Conservation (phyloP, 2,113 vertebrate species). For the Neofelis nebulosa region DNA sequence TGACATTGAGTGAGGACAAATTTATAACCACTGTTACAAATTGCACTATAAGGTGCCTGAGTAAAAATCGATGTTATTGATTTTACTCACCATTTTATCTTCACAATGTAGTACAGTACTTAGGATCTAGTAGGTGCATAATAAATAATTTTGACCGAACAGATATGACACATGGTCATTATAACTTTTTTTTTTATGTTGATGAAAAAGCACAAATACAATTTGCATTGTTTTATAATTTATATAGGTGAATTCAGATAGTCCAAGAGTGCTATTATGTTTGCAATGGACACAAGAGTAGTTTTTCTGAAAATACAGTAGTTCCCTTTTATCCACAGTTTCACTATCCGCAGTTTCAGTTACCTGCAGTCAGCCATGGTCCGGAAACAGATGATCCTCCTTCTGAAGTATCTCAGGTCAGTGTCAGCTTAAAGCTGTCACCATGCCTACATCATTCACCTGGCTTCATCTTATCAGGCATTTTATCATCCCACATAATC, state of each 20-base stretch:
- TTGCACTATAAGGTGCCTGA: neutral
- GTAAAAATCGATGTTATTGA: neutral
- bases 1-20: neutral
- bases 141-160: neutral
- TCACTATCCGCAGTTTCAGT: neutral
- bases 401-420: neutral
- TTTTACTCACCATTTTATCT: neutral
- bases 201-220: neutral
- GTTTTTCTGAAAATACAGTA: neutral
- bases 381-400: neutral
- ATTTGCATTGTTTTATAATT: neutral
- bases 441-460: neutral
- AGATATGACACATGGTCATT: neutral
- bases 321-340: neutral
- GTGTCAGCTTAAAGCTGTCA: neutral
- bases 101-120: neutral
- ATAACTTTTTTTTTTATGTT: neutral
- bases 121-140: neutral
- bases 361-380: neutral
- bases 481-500: neutral
- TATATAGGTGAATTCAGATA: neutral
- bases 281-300: neutral
- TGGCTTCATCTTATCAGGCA: neutral
- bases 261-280: neutral
- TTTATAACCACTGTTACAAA: neutral